Conservation (phyloP, 2,888 invertebrate genomes). For the Onchidella celtica region DNA sequence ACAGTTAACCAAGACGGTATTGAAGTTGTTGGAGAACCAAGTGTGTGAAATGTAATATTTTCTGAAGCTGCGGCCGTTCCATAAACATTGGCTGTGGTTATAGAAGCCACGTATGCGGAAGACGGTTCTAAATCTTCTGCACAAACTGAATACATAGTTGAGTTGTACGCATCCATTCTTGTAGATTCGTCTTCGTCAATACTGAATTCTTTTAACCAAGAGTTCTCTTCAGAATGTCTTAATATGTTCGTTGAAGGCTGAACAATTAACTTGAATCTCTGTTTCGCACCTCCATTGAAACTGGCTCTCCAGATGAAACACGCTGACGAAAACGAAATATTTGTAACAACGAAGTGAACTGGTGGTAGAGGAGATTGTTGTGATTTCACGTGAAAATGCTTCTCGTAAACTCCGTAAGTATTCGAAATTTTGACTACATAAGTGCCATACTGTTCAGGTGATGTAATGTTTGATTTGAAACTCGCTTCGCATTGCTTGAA, state of each 20-base stretch:
- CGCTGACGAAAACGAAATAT: constrained; percentile 9
- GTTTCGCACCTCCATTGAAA: constrained; percentile 38
- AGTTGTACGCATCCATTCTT: background rate
- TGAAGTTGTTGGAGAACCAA: background rate
- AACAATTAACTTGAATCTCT: too few relatives aligned
- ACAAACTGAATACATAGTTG: background rate
- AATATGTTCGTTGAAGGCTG: too few relatives aligned
- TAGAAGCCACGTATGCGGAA: background rate
- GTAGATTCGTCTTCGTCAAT: constrained; percentile 12
- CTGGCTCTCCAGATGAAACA: constrained; percentile 30
- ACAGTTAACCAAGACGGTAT: background rate
- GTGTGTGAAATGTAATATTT: background rate
- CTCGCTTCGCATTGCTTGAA: background rate
- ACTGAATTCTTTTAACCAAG: background rate
- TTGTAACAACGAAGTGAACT: background rate
- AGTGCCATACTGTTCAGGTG: constrained; percentile 18
- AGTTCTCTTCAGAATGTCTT: too few relatives aligned
- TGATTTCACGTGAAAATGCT: constrained; percentile 3
- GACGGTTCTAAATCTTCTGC: background rate
- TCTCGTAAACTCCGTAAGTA: constrained; percentile 12
- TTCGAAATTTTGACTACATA: constrained; percentile 23
- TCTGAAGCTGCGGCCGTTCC: constrained; percentile 5
- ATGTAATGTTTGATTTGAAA: constrained; percentile 10
- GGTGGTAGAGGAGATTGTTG: constrained; percentile 36
- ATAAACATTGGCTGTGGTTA: constrained; percentile 22